Evolutionary conservation across 2,113 vertebrate genomes (phyloP).

Genomic region (Silurus glanis): DNA sequence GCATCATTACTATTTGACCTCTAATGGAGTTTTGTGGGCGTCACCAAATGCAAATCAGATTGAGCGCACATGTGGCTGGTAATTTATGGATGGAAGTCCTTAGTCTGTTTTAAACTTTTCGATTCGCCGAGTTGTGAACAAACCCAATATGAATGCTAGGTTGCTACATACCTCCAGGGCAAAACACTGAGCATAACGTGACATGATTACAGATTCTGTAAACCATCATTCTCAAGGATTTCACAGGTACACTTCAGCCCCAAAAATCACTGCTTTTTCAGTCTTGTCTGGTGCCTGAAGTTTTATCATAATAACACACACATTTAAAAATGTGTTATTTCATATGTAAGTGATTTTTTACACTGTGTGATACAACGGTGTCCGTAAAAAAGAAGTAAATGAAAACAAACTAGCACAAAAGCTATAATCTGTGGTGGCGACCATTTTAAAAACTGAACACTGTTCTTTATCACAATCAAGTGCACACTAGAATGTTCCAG

Average conservation of each 20-base stretch:
- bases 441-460: background rate
- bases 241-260: background rate
- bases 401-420: background rate
- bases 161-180: background rate
- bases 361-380: no score
- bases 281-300: background rate
- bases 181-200: background rate
- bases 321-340: background rate
- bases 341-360: background rate
- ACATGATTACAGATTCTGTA: background rate
- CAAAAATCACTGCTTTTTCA: background rate
- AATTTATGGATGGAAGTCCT: background rate
- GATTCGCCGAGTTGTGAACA: background rate
- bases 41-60: background rate
- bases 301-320: background rate
- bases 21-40: background rate
- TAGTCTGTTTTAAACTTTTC: background rate
- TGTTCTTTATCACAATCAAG: background rate
- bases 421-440: background rate
- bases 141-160: slow-evolving; percentile 1
- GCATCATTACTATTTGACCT: background rate
- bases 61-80: background rate
- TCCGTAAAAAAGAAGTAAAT: background rate
- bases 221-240: slow-evolving; percentile 18
- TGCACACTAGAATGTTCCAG: background rate